Conservation (phyloP, 92 coral and sea anemone genomes). For the Muricea muricata region DNA sequence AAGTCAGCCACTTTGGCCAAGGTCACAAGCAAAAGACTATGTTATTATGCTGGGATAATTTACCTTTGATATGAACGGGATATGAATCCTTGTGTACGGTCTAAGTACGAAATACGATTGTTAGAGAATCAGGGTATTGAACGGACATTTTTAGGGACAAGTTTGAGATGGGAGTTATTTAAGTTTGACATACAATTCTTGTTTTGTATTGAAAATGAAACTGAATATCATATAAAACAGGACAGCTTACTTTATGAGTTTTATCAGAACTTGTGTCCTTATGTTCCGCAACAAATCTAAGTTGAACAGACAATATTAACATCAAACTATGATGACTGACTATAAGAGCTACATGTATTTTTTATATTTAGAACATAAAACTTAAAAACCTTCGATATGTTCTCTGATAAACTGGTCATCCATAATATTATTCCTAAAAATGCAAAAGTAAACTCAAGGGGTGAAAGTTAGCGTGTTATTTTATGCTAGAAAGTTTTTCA, state of each 20-base stretch:
- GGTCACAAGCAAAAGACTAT: no score
- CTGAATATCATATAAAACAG: neutral
- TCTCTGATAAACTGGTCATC: slow-evolving; percentile 98
- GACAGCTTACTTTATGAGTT: slow-evolving; percentile 83
- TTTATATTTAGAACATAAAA: no score
- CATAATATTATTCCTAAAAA: slow-evolving; percentile 87
- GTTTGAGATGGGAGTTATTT: no score
- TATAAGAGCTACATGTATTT: no score
- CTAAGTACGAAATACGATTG: slow-evolving; percentile 38
- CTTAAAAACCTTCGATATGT: slow-evolving; percentile 84
- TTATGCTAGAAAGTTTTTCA: neutral
- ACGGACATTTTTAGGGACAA: no score
- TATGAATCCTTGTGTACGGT: slow-evolving; percentile 98
- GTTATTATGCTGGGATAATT: no score
- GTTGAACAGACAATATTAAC: neutral
- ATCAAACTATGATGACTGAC: no score
- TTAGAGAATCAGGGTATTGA: no score
- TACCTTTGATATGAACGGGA: slow-evolving; percentile 96
- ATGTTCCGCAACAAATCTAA: slow-evolving; percentile 92
- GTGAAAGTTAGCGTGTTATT: no score
- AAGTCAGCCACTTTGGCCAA: no score
- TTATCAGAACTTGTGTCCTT: slow-evolving; percentile 93
- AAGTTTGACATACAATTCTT: neutral
- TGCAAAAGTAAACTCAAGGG: no score
- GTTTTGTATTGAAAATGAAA: neutral